Evolutionary conservation across 2,888 invertebrate species (phyloP), one percentile per base, ranked within the genome.

Genomic region (Brenthis ino): DNA sequence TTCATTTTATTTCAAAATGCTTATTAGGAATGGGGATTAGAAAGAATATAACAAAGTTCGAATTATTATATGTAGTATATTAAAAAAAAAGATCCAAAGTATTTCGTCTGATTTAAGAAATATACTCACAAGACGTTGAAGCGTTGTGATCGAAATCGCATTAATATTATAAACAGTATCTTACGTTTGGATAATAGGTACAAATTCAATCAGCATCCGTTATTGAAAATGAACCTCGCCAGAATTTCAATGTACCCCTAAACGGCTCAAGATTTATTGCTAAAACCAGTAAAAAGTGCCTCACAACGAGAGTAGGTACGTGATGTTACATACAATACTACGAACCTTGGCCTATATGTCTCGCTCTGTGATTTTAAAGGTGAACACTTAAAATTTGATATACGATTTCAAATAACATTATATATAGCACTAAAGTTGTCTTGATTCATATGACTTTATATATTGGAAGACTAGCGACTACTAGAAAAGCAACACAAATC

Each of bases 301-400:
- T 73, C 75, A 67, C 70, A 72, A 71, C 72, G 73, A 68, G 72
- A 72, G 72, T 72, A 68, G 66, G 75, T 79, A 82, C 83, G 81
- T 82, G 80, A 82, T 80, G 79, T 74, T 78, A 79, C 77, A 80
- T 77, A 77, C 75, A 74, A 71, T 75, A 73, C 74, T 72, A 72
- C 66, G 73, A 79, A 76, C 86, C 85, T 85, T 85, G 86, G 83
- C 85, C 85, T 72, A 79, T 76, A 82, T 84, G 84, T 82, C 77
- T 80, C 82, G 83, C 79, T 81, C 75, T 70, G 77, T 82, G 82
- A 80, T 81, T 82, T 79, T 77, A 82, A 83, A 84, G 81, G 81
- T 77, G 79, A 83, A 80, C 80, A 79, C 71, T 75, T 78, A 79
- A 80, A 81, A 78, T 82, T 79, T 77, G 77, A 81, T 79, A 43